phyloP scores from a whole-genome alignment of 2,888 invertebrate species.

The Caenorhabditis japonica region DNA sequence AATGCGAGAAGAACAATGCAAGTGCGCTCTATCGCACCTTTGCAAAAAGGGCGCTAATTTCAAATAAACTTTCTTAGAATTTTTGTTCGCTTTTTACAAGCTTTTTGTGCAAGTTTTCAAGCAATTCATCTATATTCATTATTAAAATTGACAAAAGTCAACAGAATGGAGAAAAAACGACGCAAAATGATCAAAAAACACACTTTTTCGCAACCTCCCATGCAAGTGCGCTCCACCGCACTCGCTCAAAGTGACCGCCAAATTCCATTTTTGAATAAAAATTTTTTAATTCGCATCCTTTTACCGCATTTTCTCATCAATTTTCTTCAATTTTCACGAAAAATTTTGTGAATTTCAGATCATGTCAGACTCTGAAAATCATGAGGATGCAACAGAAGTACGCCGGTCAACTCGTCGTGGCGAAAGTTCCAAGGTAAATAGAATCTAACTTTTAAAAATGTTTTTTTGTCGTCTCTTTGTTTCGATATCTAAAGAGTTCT shows the following conservation, averaged over 20 bases:
- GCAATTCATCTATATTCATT: too few relatives aligned
- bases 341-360: too few relatives aligned
- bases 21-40: neutral
- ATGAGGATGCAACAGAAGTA: slow-evolving; percentile 6
- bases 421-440: slow-evolving; percentile 22
- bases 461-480: too few relatives aligned
- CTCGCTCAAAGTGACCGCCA: slow-evolving; percentile 3
- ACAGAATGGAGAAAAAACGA: neutral
- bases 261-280: neutral
- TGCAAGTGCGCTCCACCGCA: slow-evolving; percentile 36
- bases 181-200: neutral
- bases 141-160: too few relatives aligned
- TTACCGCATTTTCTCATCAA: slow-evolving; percentile 6
- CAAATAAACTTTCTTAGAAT: neutral
- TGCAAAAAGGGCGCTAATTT: neutral
- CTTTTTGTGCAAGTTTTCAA: too few relatives aligned
- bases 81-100: too few relatives aligned
- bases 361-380: slow-evolving; percentile 54
- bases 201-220: neutral
- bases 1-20: neutral
- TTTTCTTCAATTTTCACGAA: slow-evolving; percentile 4
- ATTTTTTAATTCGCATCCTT: too few relatives aligned
- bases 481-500: too few relatives aligned
- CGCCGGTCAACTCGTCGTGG: slow-evolving; percentile 49
- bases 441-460: neutral